phyloP scores from a whole-genome alignment of 2,797 vertebrate genomes.

The Anguilla pacifica region DNA sequence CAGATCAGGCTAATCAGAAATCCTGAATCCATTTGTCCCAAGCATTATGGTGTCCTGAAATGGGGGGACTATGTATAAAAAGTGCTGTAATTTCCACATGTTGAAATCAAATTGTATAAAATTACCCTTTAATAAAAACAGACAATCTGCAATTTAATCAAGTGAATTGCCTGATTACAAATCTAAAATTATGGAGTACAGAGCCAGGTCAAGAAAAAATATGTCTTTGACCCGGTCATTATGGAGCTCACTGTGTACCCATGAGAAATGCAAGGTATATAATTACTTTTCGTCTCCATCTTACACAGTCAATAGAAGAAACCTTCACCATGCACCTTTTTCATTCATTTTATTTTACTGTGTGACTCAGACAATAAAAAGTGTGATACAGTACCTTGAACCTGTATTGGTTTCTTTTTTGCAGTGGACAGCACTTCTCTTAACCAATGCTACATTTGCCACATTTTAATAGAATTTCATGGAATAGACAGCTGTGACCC shows the following conservation, averaged over 20 bases:
- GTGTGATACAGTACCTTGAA: neutral
- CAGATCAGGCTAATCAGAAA: no score
- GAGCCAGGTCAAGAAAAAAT: no score
- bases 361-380: neutral
- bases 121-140: no score
- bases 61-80: no score
- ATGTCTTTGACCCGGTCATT: no score
- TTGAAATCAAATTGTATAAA: no score
- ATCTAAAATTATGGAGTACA: no score
- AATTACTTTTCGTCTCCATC: neutral
- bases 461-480: neutral
- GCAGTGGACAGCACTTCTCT: neutral
- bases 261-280: neutral
- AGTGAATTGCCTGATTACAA: no score
- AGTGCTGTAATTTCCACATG: no score
- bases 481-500: neutral
- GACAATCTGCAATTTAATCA: no score
- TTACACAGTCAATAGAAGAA: neutral
- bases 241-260: neutral
- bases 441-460: neutral
- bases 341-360: neutral
- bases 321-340: neutral
- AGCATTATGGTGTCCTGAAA: no score
- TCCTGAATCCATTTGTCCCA: no score
- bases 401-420: neutral